Evolutionary conservation across 2,113 vertebrate genomes (phyloP).

Genomic region (Pachypanchax playfairii): DNA sequence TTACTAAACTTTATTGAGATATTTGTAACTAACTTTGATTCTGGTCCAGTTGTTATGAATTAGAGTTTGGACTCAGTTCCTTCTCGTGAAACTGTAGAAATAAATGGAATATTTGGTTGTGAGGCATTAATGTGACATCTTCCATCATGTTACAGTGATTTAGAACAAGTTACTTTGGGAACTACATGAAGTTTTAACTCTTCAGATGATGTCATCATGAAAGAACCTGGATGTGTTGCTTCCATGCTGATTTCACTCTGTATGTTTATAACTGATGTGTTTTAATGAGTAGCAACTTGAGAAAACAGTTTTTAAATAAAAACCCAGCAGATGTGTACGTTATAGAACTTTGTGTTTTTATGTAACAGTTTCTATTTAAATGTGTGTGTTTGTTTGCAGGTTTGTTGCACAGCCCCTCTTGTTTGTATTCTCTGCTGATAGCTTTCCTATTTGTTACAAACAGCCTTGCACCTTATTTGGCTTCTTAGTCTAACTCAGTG

Average conservation of each 20-base stretch:
- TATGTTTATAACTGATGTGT: background rate
- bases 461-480: conserved; percentile 8
- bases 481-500: background rate
- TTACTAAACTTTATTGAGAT: too few species aligned
- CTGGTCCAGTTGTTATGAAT: too few species aligned
- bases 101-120: too few species aligned
- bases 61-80: too few species aligned
- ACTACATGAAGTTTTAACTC: background rate
- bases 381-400: conserved; percentile 19
- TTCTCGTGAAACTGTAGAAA: too few species aligned
- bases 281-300: conserved; percentile 7
- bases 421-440: conserved; percentile 54
- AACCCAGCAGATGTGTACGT: background rate
- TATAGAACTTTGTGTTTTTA: background rate
- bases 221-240: background rate
- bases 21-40: too few species aligned
- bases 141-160: too few species aligned
- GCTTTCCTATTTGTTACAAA: conserved; percentile 35
- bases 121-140: too few species aligned
- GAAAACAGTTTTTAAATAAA: conserved; percentile 7
- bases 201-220: background rate
- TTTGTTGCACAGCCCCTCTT: conserved; percentile 41
- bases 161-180: background rate
- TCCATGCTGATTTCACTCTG: background rate
- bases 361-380: conserved; percentile 4